Evolutionary conservation across 2,888 invertebrate species (phyloP), one percentile per base, ranked within the genome.

Genomic region (Apotomis capreana): DNA sequence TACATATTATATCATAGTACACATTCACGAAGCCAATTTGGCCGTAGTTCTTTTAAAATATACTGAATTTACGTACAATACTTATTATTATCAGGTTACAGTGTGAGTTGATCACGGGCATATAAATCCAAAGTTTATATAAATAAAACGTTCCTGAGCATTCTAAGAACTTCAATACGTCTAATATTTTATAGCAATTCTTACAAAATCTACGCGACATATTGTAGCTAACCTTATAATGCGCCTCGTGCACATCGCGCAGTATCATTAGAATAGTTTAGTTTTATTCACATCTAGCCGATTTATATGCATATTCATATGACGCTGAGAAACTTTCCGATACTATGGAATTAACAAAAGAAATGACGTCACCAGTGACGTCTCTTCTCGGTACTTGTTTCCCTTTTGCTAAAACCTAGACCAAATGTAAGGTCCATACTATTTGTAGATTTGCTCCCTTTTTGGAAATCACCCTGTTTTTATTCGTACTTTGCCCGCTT

Each of bases 141-240:
- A 71, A 71, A 68, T 37, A 51, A 51, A 58, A 51, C 4, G 1
- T 55, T 26, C 59, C 10, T 9, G 12, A 54, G 10, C 52, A 36
- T 68, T 74, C 78, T 69, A 77, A 74, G 70, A 65, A 55, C 51
- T 70, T 65, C 26, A 54, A 54, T 60, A 49, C 63, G 58, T 69
- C 61, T 71, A 67, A 63, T 76, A 40, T 81, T 79, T 74, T 76
- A 80, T 80, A 81, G 64, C 80, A 81, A 81, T 76, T 75, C 76
- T 80, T 81, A 81, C 76, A 81, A 81, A 81, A 79, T 80, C 81
- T 81, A 79, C 68, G 64, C 49, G 46, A 75, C 55, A 8, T 64
- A 55, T 63, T 69, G 74, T 74, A 75, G 68, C 70, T 81, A 76
- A 73, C 74, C 76, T 76, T 81, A 80, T 36, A 40, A 78, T 0